Base-by-base conservation (phyloP, 2,888 invertebrate genomes). In the Thelaira solivaga region DNA sequence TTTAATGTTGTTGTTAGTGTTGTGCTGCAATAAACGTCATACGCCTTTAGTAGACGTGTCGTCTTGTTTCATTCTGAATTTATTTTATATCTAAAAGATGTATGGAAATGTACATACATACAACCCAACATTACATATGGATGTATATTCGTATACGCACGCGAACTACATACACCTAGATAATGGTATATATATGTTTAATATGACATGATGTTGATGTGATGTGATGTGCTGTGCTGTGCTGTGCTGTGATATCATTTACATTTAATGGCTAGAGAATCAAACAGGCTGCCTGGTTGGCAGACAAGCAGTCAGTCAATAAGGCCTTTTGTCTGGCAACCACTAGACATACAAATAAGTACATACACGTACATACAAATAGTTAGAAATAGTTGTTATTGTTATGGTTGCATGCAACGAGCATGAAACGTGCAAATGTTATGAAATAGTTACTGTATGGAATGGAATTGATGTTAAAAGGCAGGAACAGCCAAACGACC, bases 1-100 rank as follows among this genome's bases (percentile, higher is more conserved):
- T 16, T 31, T 16, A n/a, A n/a, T 43, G 18, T 72, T 67, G 24
- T 61, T 61, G 26, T 53, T 53, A 53, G 36, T 71, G 34, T 2
- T 41, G 59, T 16, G 22, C 59, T 78, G 75, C 20, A 49, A 53
- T 69, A 65, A 69, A 65, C 78, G 69, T 74, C 78, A 74, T 78
- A 78, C 13, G 65, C 69, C 78, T 74, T 71, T 78, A 53, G 64
- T 34, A 78, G 78, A 78, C 78, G 43, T 49, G 65, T 61, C 41
- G 78, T 78, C 78, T 69, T 73, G 36, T 67, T 11, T 59, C 18
- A 47, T 29, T 43, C 20, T 45, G 6, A 36, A n/a, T 57, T 64
- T 41, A 36, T 39, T 26, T 62, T 10, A n/a, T n/a, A n/a, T n/a
- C n/a, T n/a, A n/a, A n/a, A n/a, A n/a, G n/a, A n/a, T n/a, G n/a